Base-by-base conservation (phyloP, 2,888 invertebrate genomes). In the Stegophylla sp. region DNA sequence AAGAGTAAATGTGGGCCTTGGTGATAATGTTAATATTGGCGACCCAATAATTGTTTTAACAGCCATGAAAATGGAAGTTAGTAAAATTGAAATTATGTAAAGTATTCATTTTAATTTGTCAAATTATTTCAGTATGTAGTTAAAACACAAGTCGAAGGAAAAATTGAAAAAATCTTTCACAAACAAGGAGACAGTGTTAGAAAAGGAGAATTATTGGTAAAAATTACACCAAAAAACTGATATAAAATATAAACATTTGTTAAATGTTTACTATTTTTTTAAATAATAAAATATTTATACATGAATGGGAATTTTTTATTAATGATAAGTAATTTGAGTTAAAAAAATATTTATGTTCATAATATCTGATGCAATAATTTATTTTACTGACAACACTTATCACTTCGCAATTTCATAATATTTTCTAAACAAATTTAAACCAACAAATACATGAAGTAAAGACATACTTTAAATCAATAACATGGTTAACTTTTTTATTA, bases 11-110 rank as follows among this genome's bases (percentile, higher is more conserved):
- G 96, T 98, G 2, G 89, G 90, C 82, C 88, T 90, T 34, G 97
- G 97, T 0, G 93, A 96, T 85, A 84, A 86, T 85, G 96, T 99
- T 4, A 91, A 91, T 83, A 91, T 91, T 86, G 98, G 97, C 0
- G 96, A 98, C 86, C 92, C 94, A 0, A 88, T 99, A 3, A 92
- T 98, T 82, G 93, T 98, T 64, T 92, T 99, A 86, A 96, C 97
- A 83, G 99, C 99, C 0, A 99, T 99, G 99, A 99, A 99, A 89
- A 99, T 99, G 99, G 99, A 99, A 89, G 91, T 91, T 85, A 86
- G 74, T 73, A 67, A 23, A 76, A 41, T 13, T 15, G 23, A 45
- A 15, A n/a, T 26, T 13, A 51, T 5, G 26, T 69, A 1, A 53
- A 56, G 0, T 53, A 20, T 48, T 20, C 12, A 41, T 51, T 69